These are phyloP conservation scores for Denticeps clupeoides DNA, from an alignment of 2,797 vertebrate genomes.

Conservation along the genomic window DNA sequence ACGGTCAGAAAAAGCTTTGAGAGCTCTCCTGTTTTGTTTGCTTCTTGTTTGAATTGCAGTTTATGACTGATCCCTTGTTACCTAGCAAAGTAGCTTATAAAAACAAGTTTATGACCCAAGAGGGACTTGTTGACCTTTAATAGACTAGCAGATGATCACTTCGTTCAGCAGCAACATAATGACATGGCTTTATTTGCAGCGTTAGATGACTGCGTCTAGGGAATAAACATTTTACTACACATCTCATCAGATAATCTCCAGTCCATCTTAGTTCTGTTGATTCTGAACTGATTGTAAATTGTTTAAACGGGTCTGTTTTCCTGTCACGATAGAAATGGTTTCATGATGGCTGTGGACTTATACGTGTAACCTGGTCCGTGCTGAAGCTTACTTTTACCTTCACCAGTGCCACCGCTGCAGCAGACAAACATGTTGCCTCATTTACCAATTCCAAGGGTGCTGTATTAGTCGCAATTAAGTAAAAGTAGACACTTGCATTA, in stretches of 20 bases:
- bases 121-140: conserved; percentile 27
- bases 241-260: too few species aligned
- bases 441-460: conserved; percentile 20
- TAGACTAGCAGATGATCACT: not conserved
- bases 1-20: too few species aligned
- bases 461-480: conserved; percentile 20
- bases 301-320: too few species aligned
- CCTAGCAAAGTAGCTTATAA: conserved; percentile 20
- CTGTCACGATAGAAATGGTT: too few species aligned
- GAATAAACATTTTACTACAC: too few species aligned
- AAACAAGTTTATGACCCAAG: conserved; percentile 19
- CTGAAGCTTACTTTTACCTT: not conserved
- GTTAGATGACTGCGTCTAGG: too few species aligned
- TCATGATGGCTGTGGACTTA: not conserved
- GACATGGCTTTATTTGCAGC: too few species aligned
- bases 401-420: not conserved
- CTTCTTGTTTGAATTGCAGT: conserved; percentile 5
- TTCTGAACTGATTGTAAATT: too few species aligned
- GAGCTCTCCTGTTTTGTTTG: conserved; percentile 7
- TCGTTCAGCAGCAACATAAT: too few species aligned
- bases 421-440: conserved; percentile 6
- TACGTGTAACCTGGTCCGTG: not conserved
- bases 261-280: too few species aligned
- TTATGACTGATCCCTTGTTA: conserved; percentile 11
- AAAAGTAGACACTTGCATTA: conserved; percentile 15